Evolutionary conservation across 2,888 invertebrate species (phyloP), one percentile per base, ranked within the genome.

Genomic region (Lycocerus yunnanus): DNA sequence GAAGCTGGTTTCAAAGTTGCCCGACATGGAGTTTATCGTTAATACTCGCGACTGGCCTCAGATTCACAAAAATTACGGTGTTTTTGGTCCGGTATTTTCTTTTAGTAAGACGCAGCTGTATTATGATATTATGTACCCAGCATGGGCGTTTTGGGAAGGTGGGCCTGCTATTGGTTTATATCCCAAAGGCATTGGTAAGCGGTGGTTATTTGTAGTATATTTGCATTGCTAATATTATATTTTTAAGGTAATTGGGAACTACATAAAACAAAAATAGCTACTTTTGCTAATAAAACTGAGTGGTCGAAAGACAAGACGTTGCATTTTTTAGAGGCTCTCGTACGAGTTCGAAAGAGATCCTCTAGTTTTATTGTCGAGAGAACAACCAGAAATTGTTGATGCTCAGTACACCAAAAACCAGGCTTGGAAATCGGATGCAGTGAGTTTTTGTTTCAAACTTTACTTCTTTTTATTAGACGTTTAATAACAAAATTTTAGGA

Each of bases 131-230:
- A 95, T 95, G 92, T 96, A 95, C 85, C 98, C 98, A 1, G 95
- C 98, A 0, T 99, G 98, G 98, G 93, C 97, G 59, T 99, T 99
- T 87, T 97, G 98, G 97, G 97, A 97, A 88, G 98, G 98, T 20
- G 99, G 99, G 0, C 99, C 99, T 13, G 98, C 98, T 0, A 98
- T 98, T 80, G 92, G 94, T 58, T 88, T 97, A 10, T 97, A 98
- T 88, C 98, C 98, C 0, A 93, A 92, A 70, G 98, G 98, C 15
- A 92, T 98, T 78, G 87, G 87, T 85, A 80, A 80, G 5, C 6
- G 0, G 8, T 43, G n/a, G 8, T n/a, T 2, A 6, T n/a, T 43
- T 13, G 13, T 2, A 6, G 2, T 43, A 3, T 43, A n/a, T 43
- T n/a, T 6, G 5, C 13, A 43, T n/a, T 2, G 0, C n/a, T 43